These are phyloP conservation scores for Mormyrus iriodes DNA, from an alignment of 2,113 vertebrate species.

Conservation along the genomic window DNA sequence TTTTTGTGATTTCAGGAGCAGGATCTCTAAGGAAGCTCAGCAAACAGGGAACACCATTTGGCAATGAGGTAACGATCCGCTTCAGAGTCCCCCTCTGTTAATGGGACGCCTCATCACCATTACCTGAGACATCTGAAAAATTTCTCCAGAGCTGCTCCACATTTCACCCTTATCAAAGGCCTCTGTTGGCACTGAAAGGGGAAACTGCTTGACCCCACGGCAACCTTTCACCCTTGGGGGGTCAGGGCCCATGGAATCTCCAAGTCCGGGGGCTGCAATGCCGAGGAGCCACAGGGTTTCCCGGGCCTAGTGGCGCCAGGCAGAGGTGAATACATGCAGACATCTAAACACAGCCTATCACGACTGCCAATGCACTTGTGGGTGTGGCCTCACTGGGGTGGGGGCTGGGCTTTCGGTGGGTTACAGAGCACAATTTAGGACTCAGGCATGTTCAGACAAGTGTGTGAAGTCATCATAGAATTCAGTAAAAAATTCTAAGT, in stretches of 20 bases:
- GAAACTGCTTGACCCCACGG: slow-evolving; percentile 65
- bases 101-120: slow-evolving; percentile 69
- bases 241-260: slow-evolving; percentile 63
- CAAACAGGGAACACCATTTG: neutral
- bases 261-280: slow-evolving; percentile 68
- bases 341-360: slow-evolving; percentile 49
- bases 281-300: slow-evolving; percentile 61
- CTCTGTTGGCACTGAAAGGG: slow-evolving; percentile 70
- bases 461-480: neutral
- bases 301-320: slow-evolving; percentile 66
- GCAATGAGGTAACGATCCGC: neutral
- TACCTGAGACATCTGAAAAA: slow-evolving; percentile 70
- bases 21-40: neutral
- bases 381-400: neutral
- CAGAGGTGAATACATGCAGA: slow-evolving; percentile 58
- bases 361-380: neutral
- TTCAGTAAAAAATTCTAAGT: neutral
- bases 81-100: slow-evolving; percentile 43
- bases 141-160: slow-evolving; percentile 67
- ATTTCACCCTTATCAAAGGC: slow-evolving; percentile 67
- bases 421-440: neutral
- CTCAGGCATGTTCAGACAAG: neutral
- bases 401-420: neutral
- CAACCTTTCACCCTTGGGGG: slow-evolving; percentile 58
- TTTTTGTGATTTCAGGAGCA: neutral